These are phyloP conservation scores for Schrankia costaestrigalis DNA, from an alignment of 2,888 invertebrate species.

Conservation along the genomic window DNA sequence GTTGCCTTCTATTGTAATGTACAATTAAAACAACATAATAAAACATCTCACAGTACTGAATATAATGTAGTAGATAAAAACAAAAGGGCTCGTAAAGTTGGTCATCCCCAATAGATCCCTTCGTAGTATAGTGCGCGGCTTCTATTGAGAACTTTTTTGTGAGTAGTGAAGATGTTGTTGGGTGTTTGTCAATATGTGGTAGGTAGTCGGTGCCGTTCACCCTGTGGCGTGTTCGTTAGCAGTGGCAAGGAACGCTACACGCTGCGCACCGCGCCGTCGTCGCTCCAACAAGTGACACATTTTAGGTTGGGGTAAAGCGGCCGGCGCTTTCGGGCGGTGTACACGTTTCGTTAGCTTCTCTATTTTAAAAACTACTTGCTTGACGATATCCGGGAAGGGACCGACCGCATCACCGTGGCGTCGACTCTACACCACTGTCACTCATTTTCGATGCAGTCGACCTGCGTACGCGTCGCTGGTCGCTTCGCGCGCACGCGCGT, in stretches of 20 bases:
- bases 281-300: conserved; percentile 69
- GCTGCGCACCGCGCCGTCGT: conserved; percentile 41
- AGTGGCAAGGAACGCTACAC: conserved; percentile 42
- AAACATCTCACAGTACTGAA: too few relatives aligned
- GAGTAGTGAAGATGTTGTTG: conserved; percentile 34
- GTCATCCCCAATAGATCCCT: conserved; percentile 42
- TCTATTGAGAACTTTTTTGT: conserved; percentile 48
- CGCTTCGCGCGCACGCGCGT: conserved; percentile 73
- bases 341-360: conserved; percentile 78
- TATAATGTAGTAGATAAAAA: conserved; percentile 33
- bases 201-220: conserved; percentile 56
- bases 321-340: conserved; percentile 75
- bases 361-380: conserved; percentile 77
- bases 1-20: too few relatives aligned
- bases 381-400: conserved; percentile 78
- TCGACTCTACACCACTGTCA: conserved; percentile 57
- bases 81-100: conserved; percentile 39
- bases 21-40: too few relatives aligned
- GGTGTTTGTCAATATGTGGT: conserved; percentile 42
- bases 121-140: conserved; percentile 38
- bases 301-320: conserved; percentile 73
- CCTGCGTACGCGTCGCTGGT: conserved; percentile 73
- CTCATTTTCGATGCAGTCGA: conserved; percentile 76
- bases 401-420: conserved; percentile 65
- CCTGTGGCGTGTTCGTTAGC: conserved; percentile 48